Evolutionary conservation across 2,888 invertebrate genomes (phyloP), one percentile per base, ranked within the genome.

Genomic region (Myathropa florea): DNA sequence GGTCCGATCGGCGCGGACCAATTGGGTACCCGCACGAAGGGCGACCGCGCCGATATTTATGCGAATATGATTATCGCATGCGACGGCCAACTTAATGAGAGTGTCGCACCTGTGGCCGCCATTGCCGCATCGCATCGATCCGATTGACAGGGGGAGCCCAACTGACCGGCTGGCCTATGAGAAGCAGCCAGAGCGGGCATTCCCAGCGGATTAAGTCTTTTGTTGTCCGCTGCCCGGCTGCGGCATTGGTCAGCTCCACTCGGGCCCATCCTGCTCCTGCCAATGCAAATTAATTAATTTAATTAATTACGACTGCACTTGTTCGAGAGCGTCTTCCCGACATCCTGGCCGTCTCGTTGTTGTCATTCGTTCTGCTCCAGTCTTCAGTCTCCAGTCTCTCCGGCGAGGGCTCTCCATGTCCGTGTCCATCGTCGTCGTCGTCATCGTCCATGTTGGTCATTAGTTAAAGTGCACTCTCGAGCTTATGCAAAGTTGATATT

Each of bases 401-500:
- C 71, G 76, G 57, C 39, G 71, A 65, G 3, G 36, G 21, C 30
- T 10, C 30, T 33, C 10, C 30, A 33, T n/a, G 46, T 24, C 57
- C 7, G 39, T n/a, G n/a, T 14, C 4, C 39, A 18, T 75, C 65
- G 36, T 59, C 36, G 26, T 64, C 63, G n/a, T 82, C 7, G 39
- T 53, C 30, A 26, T 73, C 9, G 67, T 71, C 72, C 76, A 80
- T 85, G 85, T 77, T 86, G 86, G 86, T 86, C 86, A 86, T 86
- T 86, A 86, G 86, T 79, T 86, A 79, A 86, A 86, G 86, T 86
- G 86, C 86, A 86, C 86, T 86, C 82, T 71, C 78, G 86, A 86
- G 86, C 86, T 86, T 86, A 86, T 86, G 86, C 82, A 86, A 86
- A 86, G 86, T 86, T 86, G 86, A 82, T 86, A 86, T 82, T 86